Evolutionary conservation across 2,113 vertebrate genomes (phyloP).

Genomic region (Egretta garzetta): DNA sequence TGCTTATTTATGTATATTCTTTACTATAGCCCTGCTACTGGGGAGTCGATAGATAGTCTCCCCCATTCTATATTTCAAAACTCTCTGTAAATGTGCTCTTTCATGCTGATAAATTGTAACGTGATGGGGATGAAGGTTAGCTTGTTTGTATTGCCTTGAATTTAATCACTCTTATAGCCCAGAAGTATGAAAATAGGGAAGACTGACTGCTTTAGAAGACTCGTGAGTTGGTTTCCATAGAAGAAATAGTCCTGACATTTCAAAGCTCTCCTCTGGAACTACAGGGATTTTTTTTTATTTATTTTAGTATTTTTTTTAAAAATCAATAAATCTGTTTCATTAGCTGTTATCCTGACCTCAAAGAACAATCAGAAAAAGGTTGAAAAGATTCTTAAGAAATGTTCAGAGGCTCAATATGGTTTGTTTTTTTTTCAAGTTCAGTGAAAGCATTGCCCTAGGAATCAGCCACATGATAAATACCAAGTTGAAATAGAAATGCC

Average conservation of each 20-base stretch:
- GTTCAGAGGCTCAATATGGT: fast-evolving
- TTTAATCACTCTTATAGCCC: not conserved
- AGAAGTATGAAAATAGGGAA: not conserved
- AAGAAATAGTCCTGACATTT: not conserved
- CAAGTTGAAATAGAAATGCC: not conserved
- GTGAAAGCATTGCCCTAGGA: not conserved
- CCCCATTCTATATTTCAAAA: not conserved
- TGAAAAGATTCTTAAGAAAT: not conserved
- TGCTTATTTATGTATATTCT: not conserved
- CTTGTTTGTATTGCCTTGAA: not conserved
- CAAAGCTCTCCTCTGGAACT: not conserved
- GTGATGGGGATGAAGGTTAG: not conserved
- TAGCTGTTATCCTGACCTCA: not conserved
- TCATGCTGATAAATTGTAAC: not conserved
- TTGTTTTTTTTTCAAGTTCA: not conserved
- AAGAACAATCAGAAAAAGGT: not conserved
- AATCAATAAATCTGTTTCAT: not conserved
- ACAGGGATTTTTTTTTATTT: not conserved
- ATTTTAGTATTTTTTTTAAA: not conserved
- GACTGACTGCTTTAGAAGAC: not conserved
- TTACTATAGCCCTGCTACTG: not conserved
- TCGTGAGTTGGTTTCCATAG: not conserved
- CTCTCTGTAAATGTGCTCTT: not conserved
- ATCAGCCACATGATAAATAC: not conserved
- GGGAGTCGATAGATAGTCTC: not conserved